A percentile compares a stretch with the other conserved stretches of the same genome.
Evolutionary conservation across 1,140 invertebrate genomes (phyloP).

Genomic region (Riptortus pedestris): DNA sequence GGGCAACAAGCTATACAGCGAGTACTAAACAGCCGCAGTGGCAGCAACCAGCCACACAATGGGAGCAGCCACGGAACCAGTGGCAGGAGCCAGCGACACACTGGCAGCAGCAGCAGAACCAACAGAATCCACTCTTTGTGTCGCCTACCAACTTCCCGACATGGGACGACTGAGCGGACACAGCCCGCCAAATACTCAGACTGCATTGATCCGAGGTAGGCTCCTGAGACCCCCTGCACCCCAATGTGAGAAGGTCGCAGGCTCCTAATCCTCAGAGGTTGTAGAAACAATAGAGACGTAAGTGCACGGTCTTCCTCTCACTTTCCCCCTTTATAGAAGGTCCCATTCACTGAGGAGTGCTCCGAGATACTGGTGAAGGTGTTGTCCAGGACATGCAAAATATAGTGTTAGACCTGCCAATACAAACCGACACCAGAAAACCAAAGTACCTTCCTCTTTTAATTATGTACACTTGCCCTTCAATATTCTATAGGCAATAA

Average conservation of each 20-base stretch:
- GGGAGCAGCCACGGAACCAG: not conserved
- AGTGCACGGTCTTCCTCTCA: not conserved
- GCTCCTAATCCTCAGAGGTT: not conserved
- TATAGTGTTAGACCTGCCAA: too few species aligned
- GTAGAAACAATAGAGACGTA: not conserved
- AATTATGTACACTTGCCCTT: not conserved
- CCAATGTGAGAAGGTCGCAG: not conserved
- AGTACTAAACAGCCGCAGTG: not conserved
- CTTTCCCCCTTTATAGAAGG: too few species aligned
- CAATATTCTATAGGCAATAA: conserved; percentile 5
- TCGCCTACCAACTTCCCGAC: conserved; percentile 40
- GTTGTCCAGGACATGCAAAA: too few species aligned
- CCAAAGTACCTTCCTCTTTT: not conserved
- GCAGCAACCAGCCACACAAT: not conserved
- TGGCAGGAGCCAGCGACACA: not conserved
- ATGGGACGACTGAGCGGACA: conserved; percentile 42
- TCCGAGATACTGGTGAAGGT: too few species aligned
- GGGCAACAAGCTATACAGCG: not conserved
- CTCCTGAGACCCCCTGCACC: too few species aligned
- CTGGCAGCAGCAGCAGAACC: conserved; percentile 17
- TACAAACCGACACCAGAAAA: too few species aligned
- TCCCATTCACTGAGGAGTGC: too few species aligned
- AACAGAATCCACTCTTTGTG: conserved; percentile 37
- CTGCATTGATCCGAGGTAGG: not conserved
- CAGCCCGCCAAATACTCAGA: not conserved